Conservation (phyloP, 1,140 invertebrate genomes). For the Teleogryllus occipitalis region DNA sequence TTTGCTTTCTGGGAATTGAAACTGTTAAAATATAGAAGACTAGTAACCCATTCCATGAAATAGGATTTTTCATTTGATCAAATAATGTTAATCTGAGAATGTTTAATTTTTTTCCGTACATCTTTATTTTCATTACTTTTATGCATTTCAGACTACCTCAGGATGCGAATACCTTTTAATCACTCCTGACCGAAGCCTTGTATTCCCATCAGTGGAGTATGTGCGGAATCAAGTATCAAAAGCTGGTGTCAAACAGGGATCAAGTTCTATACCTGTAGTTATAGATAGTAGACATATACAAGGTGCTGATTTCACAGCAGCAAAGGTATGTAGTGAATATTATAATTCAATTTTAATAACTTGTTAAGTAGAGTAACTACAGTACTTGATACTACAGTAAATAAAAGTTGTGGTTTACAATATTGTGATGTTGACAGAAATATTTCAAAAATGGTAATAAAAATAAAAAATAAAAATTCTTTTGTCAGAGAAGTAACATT, state of each 20-base stretch:
- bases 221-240: constrained; percentile 63
- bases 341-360: no score
- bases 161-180: constrained; percentile 60
- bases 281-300: constrained; percentile 64
- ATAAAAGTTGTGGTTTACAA: no score
- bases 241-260: constrained; percentile 51
- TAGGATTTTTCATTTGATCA: not conserved
- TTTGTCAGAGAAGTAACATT: no score
- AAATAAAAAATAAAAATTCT: no score
- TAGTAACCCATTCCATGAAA: not conserved
- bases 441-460: no score
- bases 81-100: not conserved
- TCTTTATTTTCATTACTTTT: constrained; percentile 8
- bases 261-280: constrained; percentile 53
- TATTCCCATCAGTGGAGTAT: constrained; percentile 71
- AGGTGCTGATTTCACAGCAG: constrained; percentile 29
- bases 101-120: not conserved
- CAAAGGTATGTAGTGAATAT: constrained; percentile 25
- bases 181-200: constrained; percentile 60
- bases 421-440: no score
- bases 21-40: not conserved
- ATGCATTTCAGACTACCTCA: constrained; percentile 39
- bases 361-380: no score
- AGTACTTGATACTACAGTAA: no score
- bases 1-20: not conserved